Base-by-base conservation (phyloP, 35 echinoderm and acorn worm genomes). In the Holothuria glaberrima region DNA sequence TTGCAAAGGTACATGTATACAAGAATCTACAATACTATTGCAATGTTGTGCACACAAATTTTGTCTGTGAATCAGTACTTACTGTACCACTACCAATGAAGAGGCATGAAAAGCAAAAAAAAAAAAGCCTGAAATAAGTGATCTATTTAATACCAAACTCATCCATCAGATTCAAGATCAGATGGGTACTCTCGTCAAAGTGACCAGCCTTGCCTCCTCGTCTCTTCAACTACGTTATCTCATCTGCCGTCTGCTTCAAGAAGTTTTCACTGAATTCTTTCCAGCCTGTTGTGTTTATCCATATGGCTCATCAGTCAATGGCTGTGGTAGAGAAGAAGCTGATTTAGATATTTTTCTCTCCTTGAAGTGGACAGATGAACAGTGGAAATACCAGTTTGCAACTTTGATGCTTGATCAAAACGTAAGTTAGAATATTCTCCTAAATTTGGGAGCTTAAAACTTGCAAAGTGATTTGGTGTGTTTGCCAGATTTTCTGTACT, bases 221-320 rank as follows among this genome's bases (percentile, higher is more conserved):
- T 89, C 83, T 46, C 45, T 93, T 2, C 88, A 88, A 58, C 93
- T 99, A 3, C 91, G 97, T 18, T 92, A 94, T 60, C 91, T 95
- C 21, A 91, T 99, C 20, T 95, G 93, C 27, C 35, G 75, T 38
- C 89, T 99, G 1, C 97, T 99, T 30, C 71, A 93, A 60, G 89
- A 92, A 30, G 91, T 95, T n/a, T 93, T 99, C 45, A 68, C 88
- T 18, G 97, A 99, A 33, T 93, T 99, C 24, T 93, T 95, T 58
- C 91, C 97, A 10, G 33, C 65, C 14, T 92, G 91, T 27, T 22
- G 73, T 45, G 91, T 99, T 30, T 90, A 59, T 80, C 97, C 97
- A 6, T 99, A 94, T 86, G 97, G 97, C 9, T 99, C 97, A 62
- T 99, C 97, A 0, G 89, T 95, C 73, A 99, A 93, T 72, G 86